phyloP scores from a whole-genome alignment of 2,888 invertebrate species.

The Trilocha varians region DNA sequence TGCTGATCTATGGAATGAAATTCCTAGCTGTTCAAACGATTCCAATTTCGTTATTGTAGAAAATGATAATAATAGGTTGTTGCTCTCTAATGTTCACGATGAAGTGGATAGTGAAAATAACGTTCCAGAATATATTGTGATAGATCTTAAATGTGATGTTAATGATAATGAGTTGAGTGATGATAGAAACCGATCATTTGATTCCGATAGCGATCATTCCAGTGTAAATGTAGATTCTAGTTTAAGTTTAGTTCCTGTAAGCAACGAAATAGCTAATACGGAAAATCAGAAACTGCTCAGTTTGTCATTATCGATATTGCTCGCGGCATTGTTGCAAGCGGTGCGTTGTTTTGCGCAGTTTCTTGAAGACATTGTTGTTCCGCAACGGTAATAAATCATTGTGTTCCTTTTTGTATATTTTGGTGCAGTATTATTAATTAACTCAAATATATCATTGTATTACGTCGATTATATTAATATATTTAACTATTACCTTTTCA shows the following conservation, averaged over 20 bases:
- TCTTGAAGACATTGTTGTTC: slow-evolving; percentile 72
- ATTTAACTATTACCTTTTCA: slow-evolving; percentile 56
- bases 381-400: slow-evolving; percentile 52
- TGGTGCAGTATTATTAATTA: slow-evolving; percentile 55
- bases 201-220: slow-evolving; percentile 48
- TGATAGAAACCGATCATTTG: slow-evolving; percentile 30
- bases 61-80: slow-evolving; percentile 23
- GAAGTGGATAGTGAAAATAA: slow-evolving; percentile 24
- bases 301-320: slow-evolving; percentile 72
- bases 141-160: slow-evolving; percentile 61
- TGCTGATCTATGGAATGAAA: slow-evolving; percentile 57
- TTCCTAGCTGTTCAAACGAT: slow-evolving; percentile 62
- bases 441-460: slow-evolving; percentile 3
- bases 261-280: slow-evolving; percentile 55
- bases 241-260: slow-evolving; percentile 62
- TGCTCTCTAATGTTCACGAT: slow-evolving; percentile 20
- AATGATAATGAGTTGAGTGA: slow-evolving; percentile 31
- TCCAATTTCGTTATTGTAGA: slow-evolving; percentile 39
- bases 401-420: slow-evolving; percentile 47
- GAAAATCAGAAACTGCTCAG: slow-evolving; percentile 72
- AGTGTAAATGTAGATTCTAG: slow-evolving; percentile 45
- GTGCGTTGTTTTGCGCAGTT: slow-evolving; percentile 76
- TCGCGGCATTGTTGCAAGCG: slow-evolving; percentile 75
- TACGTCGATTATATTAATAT: slow-evolving; percentile 41
- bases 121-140: slow-evolving; percentile 54